A percentile compares a stretch with the other conserved stretches of the same genome.
Evolutionary conservation across 2,797 vertebrate species (phyloP).

Genomic region (Morus bassanus): DNA sequence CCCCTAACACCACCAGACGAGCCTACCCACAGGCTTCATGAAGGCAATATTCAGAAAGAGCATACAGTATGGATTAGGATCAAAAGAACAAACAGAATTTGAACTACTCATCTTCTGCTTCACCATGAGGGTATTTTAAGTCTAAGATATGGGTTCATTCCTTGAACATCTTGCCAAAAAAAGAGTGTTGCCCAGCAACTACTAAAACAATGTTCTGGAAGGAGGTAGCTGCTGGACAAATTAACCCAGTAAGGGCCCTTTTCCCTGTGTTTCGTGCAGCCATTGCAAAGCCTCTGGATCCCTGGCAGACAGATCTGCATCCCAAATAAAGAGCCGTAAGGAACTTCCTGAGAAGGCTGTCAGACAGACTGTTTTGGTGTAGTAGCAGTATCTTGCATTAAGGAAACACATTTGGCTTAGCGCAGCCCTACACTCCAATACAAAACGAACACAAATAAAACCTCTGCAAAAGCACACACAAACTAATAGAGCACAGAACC

Average conservation of each 20-base stretch:
- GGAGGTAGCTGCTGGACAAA: conserved; percentile 27
- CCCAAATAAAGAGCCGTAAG: background rate
- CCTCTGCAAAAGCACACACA: background rate
- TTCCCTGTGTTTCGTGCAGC: background rate
- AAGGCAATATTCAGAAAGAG: background rate
- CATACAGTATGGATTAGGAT: background rate
- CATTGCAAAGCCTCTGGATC: background rate
- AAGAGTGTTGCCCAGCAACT: conserved; percentile 72
- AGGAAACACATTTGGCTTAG: background rate
- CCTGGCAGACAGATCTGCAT: background rate
- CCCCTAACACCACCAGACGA: background rate
- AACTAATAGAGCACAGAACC: rapidly evolving
- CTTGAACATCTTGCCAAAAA: conserved; percentile 64
- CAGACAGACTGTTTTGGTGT: background rate
- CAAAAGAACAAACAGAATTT: conserved; percentile 54
- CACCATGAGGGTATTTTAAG: conserved; percentile 61
- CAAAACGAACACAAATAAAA: background rate
- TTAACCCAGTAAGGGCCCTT: conserved; percentile 29
- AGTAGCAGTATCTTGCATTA: background rate
- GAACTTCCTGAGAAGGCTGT: background rate
- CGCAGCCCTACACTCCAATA: rapidly evolving
- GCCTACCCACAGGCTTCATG: background rate
- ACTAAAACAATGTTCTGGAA: conserved; percentile 56
- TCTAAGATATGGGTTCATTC: conserved; percentile 66
- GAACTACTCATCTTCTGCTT: conserved; percentile 23